Conservation (phyloP, 2,888 invertebrate species). For the Helobdella robusta region DNA sequence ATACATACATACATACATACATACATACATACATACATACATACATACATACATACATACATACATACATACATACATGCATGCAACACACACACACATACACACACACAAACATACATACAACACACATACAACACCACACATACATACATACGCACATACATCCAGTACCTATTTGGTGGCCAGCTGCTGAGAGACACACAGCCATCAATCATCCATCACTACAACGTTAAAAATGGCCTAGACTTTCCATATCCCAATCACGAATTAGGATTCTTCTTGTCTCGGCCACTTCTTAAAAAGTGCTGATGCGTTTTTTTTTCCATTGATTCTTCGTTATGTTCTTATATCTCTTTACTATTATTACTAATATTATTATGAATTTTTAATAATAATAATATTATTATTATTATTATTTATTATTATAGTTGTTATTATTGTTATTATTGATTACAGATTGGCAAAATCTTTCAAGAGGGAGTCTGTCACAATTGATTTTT, state of each 20-base stretch:
- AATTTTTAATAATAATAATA: neutral
- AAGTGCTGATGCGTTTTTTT: too few relatives aligned
- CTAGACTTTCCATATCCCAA: slow-evolving; percentile 69
- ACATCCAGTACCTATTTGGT: slow-evolving; percentile 47
- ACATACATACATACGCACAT: too few relatives aligned
- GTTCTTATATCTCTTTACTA: too few relatives aligned
- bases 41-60: too few relatives aligned
- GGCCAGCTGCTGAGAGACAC: slow-evolving; percentile 68
- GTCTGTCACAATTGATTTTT: slow-evolving; percentile 56
- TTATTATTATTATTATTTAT: neutral
- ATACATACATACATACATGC: too few relatives aligned
- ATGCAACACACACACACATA: too few relatives aligned
- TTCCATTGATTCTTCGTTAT: too few relatives aligned
- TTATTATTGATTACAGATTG: slow-evolving; percentile 34
- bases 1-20: too few relatives aligned
- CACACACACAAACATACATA: too few relatives aligned
- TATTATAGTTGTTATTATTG: neutral
- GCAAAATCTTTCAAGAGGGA: slow-evolving; percentile 35
- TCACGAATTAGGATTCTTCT: slow-evolving; percentile 67
- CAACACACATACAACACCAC: too few relatives aligned
- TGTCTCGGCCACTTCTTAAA: slow-evolving; percentile 60
- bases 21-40: too few relatives aligned
- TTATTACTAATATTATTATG: too few relatives aligned
- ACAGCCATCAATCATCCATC: slow-evolving; percentile 81
- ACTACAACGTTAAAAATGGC: slow-evolving; percentile 68